Base-by-base conservation (phyloP, 2,888 invertebrate species). In the Creontiades dilutus region DNA sequence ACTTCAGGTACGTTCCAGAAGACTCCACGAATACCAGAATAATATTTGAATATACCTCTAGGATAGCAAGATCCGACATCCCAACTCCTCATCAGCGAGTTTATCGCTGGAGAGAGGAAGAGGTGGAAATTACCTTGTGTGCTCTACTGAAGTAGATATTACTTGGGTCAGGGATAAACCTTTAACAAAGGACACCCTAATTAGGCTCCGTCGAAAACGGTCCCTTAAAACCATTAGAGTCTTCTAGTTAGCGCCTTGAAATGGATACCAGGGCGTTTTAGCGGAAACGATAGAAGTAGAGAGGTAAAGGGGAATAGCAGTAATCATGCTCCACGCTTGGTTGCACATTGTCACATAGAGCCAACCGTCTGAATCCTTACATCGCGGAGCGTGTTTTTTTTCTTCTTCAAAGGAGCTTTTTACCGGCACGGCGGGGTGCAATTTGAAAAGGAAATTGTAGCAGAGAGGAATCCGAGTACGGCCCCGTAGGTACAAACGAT, bases 221-320 rank as follows among this genome's bases (percentile, higher is more conserved):
- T 78, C 78, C 46, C 78, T 78, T 47, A 78, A 68, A 78, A 78
- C 78, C 78, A 78, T 78, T 78, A 78, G 46, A 19, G 78, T n/a
- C 78, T 78, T 19, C 14, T 78, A 78, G 78, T 78, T 78, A 78
- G 78, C 78, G 23, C 68, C 68, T 68, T 68, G 68, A 23, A 68
- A 68, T 23, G 19, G 23, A 23, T 68, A 23, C 68, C 19, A 68
- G 68, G 68, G 68, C 68, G 9, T 68, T 68, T 68, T 13, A 68
- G 68, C 68, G 68, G 68, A 68, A 68, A 23, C 68, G 68, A 68
- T 68, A 68, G 68, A 23, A 68, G 11, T 23, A 68, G 68, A 68
- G 23, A 68, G 68, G 68, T 23, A 68, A 68, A 68, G 23, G 23
- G 52, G 52, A 52, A 52, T 52, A 13, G 68, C 68, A 68, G 68